Conservation (phyloP, 1,140 invertebrate species). For the Phortica variegata region DNA sequence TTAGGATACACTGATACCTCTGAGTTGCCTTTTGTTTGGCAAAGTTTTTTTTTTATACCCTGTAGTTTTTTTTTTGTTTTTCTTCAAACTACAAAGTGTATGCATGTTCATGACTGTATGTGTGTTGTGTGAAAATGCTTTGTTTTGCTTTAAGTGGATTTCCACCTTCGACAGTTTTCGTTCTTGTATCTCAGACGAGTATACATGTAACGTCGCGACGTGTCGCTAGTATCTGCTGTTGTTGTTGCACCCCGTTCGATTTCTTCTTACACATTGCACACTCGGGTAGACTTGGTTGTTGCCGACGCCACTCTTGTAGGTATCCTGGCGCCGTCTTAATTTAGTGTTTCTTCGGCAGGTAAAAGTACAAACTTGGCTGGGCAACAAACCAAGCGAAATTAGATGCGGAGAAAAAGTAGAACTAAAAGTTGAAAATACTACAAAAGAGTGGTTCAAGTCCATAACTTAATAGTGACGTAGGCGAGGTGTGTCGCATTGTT, state of each 20-base stretch:
- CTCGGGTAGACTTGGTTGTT: background rate
- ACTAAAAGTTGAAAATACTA: background rate
- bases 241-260: conserved; percentile 25
- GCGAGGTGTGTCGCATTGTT: background rate
- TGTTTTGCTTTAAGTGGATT: conserved; percentile 39
- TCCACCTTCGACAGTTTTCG: conserved; percentile 36
- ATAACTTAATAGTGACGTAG: too few relatives aligned
- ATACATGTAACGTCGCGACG: too few relatives aligned
- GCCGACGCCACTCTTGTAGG: conserved; percentile 15
- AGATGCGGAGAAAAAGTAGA: background rate
- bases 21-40: too few relatives aligned
- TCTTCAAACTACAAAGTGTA: conserved; percentile 5
- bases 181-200: too few relatives aligned
- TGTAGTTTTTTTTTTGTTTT: background rate
- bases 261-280: too few relatives aligned
- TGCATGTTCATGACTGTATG: background rate
- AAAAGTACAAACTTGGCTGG: too few relatives aligned
- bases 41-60: background rate
- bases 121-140: conserved; percentile 9
- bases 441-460: too few relatives aligned
- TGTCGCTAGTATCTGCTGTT: conserved; percentile 17
- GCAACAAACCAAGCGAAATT: background rate
- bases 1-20: conserved; percentile 1
- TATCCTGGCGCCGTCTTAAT: conserved; percentile 54
- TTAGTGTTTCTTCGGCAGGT: conserved; percentile 35